Conservation (phyloP, 2,113 vertebrate species). For the Etheostoma spectabile region DNA sequence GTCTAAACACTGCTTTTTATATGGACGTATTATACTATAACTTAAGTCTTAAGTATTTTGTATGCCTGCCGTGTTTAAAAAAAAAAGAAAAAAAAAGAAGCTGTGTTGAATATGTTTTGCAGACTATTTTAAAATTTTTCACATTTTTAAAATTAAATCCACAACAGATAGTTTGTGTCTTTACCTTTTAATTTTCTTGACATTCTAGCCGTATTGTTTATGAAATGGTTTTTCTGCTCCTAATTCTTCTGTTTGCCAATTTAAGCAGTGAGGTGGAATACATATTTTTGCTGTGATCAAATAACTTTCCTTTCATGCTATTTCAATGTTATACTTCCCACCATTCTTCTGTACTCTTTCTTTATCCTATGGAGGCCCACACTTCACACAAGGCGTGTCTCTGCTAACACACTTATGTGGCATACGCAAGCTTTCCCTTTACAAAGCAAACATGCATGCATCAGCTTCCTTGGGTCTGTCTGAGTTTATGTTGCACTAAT, state of each 20-base stretch:
- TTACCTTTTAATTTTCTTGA: background rate
- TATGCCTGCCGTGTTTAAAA: background rate
- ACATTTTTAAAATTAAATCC: background rate
- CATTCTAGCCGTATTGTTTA: background rate
- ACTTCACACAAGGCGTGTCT: conserved; percentile 36
- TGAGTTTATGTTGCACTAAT: conserved; percentile 27
- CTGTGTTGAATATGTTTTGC: background rate
- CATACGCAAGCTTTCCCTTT: conserved; percentile 16
- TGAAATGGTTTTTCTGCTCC: background rate
- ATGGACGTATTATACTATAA: too few species aligned
- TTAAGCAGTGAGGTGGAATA: background rate
- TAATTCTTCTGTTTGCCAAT: background rate
- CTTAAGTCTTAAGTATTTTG: background rate
- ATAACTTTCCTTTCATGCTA: background rate
- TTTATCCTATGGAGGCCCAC: background rate
- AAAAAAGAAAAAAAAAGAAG: background rate
- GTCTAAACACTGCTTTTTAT: background rate
- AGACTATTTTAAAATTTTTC: background rate
- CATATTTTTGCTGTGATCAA: background rate
- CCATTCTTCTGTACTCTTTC: background rate
- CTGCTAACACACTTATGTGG: conserved; percentile 24
- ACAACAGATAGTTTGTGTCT: background rate
- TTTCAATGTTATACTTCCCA: background rate
- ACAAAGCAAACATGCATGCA: conserved; percentile 46
- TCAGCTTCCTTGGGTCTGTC: conserved; percentile 26